phyloP scores from a whole-genome alignment of 2,113 vertebrate genomes.

The Passer montanus region DNA sequence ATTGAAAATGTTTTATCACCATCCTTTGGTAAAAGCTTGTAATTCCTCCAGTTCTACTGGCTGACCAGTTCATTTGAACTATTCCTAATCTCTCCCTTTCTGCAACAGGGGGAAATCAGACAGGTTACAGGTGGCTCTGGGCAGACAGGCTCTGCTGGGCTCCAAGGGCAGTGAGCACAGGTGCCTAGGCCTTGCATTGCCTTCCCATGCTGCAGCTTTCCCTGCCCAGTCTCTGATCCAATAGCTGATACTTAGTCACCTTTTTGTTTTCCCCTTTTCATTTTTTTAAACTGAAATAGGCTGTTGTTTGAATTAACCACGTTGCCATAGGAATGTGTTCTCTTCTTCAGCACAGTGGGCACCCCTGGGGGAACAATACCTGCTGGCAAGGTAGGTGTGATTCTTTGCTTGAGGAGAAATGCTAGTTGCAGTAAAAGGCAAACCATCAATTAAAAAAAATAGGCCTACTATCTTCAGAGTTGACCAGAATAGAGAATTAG shows the following conservation, averaged over 20 bases:
- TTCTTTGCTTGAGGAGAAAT: background rate
- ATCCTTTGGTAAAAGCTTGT: constrained; percentile 7
- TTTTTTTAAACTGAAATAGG: background rate
- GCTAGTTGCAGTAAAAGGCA: background rate
- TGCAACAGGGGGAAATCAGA: accelerated
- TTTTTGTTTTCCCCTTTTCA: accelerated
- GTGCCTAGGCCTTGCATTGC: background rate
- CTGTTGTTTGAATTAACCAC: background rate
- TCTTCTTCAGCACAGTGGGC: background rate
- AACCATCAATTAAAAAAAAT: background rate
- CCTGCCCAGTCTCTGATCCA: background rate
- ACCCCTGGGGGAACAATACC: background rate
- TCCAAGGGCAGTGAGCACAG: background rate
- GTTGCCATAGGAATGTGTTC: background rate
- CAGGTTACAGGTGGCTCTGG: background rate
- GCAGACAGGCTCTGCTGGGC: background rate
- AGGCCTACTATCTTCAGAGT: background rate
- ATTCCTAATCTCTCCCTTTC: background rate
- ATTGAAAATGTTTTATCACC: constrained; percentile 20
- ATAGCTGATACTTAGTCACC: background rate
- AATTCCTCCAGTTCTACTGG: background rate
- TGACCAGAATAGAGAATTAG: background rate
- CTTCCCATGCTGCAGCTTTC: background rate
- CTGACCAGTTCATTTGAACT: background rate
- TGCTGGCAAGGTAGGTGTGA: background rate